Conservation (phyloP, 1,140 invertebrate genomes). For the Coptotermes formosanus region DNA sequence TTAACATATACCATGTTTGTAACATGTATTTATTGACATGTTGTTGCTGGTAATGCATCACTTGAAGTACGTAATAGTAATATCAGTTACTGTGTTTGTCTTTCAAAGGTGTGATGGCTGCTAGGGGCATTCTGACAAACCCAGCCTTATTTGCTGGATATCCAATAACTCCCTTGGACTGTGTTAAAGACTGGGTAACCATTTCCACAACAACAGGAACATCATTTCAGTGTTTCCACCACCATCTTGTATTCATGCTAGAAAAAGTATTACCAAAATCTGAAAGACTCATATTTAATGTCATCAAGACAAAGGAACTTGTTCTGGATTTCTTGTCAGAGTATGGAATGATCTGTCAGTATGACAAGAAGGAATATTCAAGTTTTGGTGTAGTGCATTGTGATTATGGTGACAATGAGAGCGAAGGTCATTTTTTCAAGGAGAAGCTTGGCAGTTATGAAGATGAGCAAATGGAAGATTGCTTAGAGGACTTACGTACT, state of each 20-base stretch:
- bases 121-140: conserved; percentile 85
- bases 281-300: conserved; percentile 75
- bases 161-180: conserved; percentile 66
- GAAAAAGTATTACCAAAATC: conserved; percentile 72
- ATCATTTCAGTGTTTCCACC: conserved; percentile 82
- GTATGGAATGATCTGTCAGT: not conserved
- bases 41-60: not conserved
- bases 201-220: conserved; percentile 61
- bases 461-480: not conserved
- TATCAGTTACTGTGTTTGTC: conserved; percentile 29
- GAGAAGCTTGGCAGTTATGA: not conserved
- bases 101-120: conserved; percentile 77
- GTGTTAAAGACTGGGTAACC: conserved; percentile 84
- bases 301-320: conserved; percentile 49
- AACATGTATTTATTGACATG: not conserved
- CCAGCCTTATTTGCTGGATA: conserved; percentile 81
- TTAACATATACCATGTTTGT: not conserved
- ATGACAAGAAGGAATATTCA: not conserved
- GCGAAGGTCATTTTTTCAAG: not conserved
- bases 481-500: not conserved
- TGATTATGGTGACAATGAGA: not conserved
- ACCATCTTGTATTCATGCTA: conserved; percentile 92
- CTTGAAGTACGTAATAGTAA: not conserved
- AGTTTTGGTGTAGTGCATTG: not conserved
- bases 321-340: conserved; percentile 2